phyloP scores from a whole-genome alignment of 2,797 vertebrate species.

The Dallia pectoralis region DNA sequence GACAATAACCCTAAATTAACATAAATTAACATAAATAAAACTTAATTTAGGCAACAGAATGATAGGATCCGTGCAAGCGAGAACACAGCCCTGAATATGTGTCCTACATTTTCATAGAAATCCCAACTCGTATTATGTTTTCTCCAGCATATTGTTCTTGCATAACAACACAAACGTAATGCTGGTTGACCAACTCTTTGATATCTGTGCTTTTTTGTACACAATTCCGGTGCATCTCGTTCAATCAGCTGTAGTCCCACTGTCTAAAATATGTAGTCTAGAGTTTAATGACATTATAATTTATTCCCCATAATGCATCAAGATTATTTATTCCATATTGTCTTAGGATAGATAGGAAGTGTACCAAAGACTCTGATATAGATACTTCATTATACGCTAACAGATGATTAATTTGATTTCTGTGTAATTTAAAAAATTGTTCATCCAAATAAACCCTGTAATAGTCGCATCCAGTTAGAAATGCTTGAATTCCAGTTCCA shows the following conservation, averaged over 20 bases:
- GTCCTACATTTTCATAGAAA: neutral
- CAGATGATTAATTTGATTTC: slow-evolving; percentile 41
- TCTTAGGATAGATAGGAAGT: neutral
- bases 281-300: neutral
- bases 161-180: neutral
- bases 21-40: neutral
- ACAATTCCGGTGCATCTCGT: neutral
- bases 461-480: slow-evolving; percentile 19
- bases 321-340: neutral
- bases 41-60: neutral
- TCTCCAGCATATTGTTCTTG: neutral
- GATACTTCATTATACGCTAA: neutral
- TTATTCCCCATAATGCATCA: neutral
- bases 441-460: slow-evolving; percentile 25
- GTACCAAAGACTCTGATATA: neutral
- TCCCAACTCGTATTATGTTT: neutral
- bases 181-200: neutral
- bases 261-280: slow-evolving; percentile 3
- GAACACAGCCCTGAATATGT: neutral
- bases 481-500: slow-evolving; percentile 8
- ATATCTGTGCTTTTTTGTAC: neutral
- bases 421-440: slow-evolving; percentile 10
- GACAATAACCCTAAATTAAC: slow-evolving; percentile 21
- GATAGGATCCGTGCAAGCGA: neutral
- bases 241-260: neutral